Percentiles rank a stretch among this genome's conserved stretches.
phyloP scores from a whole-genome alignment of 2,113 vertebrate genomes.

The Gambusia affinis region DNA sequence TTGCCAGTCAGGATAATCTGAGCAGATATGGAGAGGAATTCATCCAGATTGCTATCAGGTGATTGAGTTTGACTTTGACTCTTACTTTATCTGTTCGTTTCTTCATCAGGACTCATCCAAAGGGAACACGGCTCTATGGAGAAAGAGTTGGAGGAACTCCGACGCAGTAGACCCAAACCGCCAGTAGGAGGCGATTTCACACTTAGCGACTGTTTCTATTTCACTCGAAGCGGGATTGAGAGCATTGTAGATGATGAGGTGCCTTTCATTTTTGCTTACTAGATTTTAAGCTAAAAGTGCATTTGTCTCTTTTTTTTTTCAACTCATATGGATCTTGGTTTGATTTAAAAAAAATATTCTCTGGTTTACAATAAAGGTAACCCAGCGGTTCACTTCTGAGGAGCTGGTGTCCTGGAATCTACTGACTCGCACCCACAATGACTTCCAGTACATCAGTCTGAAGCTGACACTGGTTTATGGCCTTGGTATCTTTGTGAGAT shows the following conservation, averaged over 20 bases:
- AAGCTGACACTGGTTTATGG: slow-evolving; percentile 88
- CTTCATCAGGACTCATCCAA: slow-evolving; percentile 88
- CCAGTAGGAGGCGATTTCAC: slow-evolving; percentile 84
- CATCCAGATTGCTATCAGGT: slow-evolving; percentile 13
- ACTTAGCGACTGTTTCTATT: slow-evolving; percentile 93
- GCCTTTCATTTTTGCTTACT: not conserved
- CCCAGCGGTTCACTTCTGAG: slow-evolving; percentile 93
- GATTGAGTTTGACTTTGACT: not conserved
- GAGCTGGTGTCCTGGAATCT: slow-evolving; percentile 97
- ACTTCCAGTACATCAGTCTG: slow-evolving; percentile 93
- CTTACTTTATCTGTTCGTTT: slow-evolving; percentile 6
- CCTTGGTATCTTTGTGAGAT: slow-evolving; percentile 88
- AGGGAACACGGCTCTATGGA: slow-evolving; percentile 90
- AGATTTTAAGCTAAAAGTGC: not conserved
- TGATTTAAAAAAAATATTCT: not conserved
- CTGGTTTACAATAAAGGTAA: slow-evolving; percentile 76
- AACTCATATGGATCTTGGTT: not conserved
- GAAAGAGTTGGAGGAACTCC: slow-evolving; percentile 86
- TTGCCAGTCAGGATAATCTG: not conserved
- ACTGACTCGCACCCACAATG: slow-evolving; percentile 91
- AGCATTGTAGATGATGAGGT: slow-evolving; percentile 94
- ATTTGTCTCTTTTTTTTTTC: not conserved
- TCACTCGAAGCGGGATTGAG: slow-evolving; percentile 91
- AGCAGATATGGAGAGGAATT: not conserved
- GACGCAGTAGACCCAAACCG: slow-evolving; percentile 76